These are phyloP conservation scores for Drosophila greeni DNA, from an alignment of 2,888 invertebrate species.

Conservation along the genomic window DNA sequence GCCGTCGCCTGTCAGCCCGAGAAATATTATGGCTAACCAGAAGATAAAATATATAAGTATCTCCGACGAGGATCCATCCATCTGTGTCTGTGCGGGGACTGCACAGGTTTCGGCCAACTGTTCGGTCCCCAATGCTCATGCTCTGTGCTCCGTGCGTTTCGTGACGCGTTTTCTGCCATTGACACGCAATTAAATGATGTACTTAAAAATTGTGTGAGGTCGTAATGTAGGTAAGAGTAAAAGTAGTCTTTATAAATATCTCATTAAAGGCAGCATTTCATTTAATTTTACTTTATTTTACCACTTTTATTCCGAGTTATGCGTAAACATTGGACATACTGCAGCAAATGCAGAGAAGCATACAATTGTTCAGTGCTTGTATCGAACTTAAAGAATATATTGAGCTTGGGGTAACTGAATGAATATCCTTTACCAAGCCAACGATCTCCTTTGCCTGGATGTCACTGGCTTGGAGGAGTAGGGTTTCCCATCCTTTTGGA, in stretches of 20 bases:
- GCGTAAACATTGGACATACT: neutral
- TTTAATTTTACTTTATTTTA: too few species aligned
- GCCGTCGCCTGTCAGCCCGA: conserved; percentile 68
- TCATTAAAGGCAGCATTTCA: neutral
- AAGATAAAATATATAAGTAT: conserved; percentile 60
- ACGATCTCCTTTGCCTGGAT: neutral
- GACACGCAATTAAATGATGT: conserved; percentile 75
- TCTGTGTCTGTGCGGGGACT: conserved; percentile 21
- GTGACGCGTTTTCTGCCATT: conserved; percentile 76
- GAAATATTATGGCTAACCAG: conserved; percentile 69
- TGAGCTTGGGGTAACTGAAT: neutral
- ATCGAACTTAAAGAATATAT: neutral
- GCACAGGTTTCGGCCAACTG: conserved; percentile 52
- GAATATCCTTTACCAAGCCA: too few species aligned
- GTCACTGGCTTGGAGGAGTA: neutral
- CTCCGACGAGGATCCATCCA: conserved; percentile 22
- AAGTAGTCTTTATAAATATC: conserved; percentile 1
- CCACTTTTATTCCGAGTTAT: neutral
- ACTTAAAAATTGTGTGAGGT: conserved; percentile 52
- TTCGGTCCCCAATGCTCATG: conserved; percentile 24
- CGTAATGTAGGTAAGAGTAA: conserved; percentile 42
- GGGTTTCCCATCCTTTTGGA: neutral
- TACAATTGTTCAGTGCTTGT: too few species aligned
- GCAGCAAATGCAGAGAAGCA: too few species aligned
- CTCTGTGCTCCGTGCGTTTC: conserved; percentile 40